These are phyloP conservation scores for Brachyrhaphis roseni DNA, from an alignment of 2,797 vertebrate species.

Conservation along the genomic window DNA sequence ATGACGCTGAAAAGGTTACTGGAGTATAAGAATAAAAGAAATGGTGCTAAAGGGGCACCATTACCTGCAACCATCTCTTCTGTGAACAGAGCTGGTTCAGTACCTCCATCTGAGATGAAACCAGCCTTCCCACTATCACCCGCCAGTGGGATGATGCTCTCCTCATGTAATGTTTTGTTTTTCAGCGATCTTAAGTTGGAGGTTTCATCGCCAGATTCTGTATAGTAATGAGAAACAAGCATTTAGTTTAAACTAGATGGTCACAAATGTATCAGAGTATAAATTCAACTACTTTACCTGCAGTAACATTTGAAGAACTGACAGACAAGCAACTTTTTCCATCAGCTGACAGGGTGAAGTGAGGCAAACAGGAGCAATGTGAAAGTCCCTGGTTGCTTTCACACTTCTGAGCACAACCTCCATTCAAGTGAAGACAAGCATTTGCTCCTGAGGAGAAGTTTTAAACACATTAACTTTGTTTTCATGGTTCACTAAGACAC, in stretches of 20 bases:
- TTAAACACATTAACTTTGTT: background rate
- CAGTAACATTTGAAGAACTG: constrained; percentile 36
- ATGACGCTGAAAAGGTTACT: background rate
- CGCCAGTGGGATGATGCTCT: constrained; percentile 32
- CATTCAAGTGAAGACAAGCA: constrained; percentile 85
- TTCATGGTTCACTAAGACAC: background rate
- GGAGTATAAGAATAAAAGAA: background rate
- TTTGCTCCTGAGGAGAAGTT: constrained; percentile 74
- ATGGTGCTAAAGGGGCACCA: background rate
- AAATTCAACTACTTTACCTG: constrained; percentile 70
- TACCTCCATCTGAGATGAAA: constrained; percentile 19
- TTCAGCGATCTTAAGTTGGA: constrained; percentile 27
- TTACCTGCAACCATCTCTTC: constrained; percentile 92
- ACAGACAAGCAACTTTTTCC: constrained; percentile 74
- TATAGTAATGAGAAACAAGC: background rate
- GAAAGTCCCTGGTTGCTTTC: constrained; percentile 80
- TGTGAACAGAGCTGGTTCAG: constrained; percentile 64
- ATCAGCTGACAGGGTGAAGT: constrained; percentile 70
- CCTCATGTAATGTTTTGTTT: constrained; percentile 60
- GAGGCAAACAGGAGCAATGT: constrained; percentile 79
- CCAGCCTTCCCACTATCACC: constrained; percentile 23
- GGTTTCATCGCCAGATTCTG: constrained; percentile 56
- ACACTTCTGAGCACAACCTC: constrained; percentile 88
- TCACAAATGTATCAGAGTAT: background rate
- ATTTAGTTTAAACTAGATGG: background rate